Conservation (phyloP, 2,888 invertebrate genomes). For the Heteromyza rotundicornis region DNA sequence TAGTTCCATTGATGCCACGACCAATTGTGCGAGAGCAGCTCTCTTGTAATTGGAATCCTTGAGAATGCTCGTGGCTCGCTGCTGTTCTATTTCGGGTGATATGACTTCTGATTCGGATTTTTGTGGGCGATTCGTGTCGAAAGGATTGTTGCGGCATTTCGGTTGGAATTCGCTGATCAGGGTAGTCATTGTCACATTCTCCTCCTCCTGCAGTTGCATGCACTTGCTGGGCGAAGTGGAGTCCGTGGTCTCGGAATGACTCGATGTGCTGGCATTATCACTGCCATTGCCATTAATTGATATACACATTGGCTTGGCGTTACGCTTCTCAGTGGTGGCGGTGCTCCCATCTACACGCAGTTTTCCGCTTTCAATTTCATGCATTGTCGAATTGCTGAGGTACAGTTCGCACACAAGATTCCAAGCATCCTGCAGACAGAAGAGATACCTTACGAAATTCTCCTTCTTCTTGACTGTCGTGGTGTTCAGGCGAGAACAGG, state of each 20-base stretch:
- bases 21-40: constrained; percentile 82
- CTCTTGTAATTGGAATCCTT: constrained; percentile 89
- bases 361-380: constrained; percentile 59
- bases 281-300: constrained; percentile 44
- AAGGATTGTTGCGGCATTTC: constrained; percentile 60
- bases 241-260: constrained; percentile 36
- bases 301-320: constrained; percentile 46
- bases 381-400: constrained; percentile 62
- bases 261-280: constrained; percentile 37
- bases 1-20: constrained; percentile 84
- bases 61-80: constrained; percentile 79
- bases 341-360: constrained; percentile 35
- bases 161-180: constrained; percentile 61
- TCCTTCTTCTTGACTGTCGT: constrained; percentile 65
- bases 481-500: constrained; percentile 66
- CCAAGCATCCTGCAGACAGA: constrained; percentile 70
- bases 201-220: constrained; percentile 49
- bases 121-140: constrained; percentile 61
- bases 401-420: constrained; percentile 68
- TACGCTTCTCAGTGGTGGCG: constrained; percentile 10
- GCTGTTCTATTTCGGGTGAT: constrained; percentile 83
- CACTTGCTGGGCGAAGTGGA: constrained; percentile 51
- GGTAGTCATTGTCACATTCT: constrained; percentile 61
- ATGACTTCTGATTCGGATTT: constrained; percentile 62
- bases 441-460: constrained; percentile 68